These are phyloP conservation scores for Pseudopleuronectes americanus DNA, from an alignment of 2,797 vertebrate species.

Conservation along the genomic window DNA sequence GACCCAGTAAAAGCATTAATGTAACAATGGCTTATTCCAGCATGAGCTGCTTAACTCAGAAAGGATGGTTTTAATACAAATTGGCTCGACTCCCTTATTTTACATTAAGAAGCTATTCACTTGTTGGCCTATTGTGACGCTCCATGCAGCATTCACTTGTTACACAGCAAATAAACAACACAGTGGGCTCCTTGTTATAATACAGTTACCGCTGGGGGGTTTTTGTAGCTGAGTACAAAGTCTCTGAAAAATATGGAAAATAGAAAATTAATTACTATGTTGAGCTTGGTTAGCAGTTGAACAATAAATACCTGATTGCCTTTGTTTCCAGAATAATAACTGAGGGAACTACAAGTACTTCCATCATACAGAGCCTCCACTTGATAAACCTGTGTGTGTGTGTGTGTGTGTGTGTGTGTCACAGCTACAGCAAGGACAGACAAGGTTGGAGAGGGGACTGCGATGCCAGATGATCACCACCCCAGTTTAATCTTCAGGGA, in stretches of 20 bases:
- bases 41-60: too few species aligned
- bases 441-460: slow-evolving; percentile 31
- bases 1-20: too few species aligned
- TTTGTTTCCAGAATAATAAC: background rate
- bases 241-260: background rate
- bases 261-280: background rate
- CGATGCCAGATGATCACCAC: slow-evolving; percentile 34
- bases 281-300: background rate
- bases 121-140: too few species aligned
- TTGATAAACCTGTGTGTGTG: slow-evolving; percentile 10
- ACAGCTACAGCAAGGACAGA: slow-evolving; percentile 20
- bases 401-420: too few species aligned
- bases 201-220: too few species aligned
- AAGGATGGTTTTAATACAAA: too few species aligned
- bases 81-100: too few species aligned
- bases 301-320: background rate
- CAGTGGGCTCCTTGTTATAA: too few species aligned
- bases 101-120: too few species aligned
- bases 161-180: too few species aligned
- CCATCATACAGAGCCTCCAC: background rate
- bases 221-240: background rate
- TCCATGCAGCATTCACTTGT: too few species aligned
- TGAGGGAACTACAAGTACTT: background rate
- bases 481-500: slow-evolving; percentile 30
- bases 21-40: too few species aligned